phyloP scores from a whole-genome alignment of 2,113 vertebrate species.

The Oryzias celebensis region DNA sequence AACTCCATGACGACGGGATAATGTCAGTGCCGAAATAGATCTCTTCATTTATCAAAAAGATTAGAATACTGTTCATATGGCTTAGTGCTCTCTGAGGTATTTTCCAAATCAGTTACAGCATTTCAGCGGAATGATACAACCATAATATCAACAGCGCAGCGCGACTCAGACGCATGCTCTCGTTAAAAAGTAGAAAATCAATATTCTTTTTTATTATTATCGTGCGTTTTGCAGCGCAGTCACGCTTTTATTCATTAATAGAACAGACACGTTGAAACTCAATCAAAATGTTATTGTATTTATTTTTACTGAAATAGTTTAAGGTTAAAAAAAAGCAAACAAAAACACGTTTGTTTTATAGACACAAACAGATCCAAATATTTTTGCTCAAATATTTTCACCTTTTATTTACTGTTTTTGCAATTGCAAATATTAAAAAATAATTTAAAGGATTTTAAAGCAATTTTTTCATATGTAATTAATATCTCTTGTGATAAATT shows the following conservation, averaged over 20 bases:
- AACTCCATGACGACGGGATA: conserved; percentile 56
- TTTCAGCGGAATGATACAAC: conserved; percentile 67
- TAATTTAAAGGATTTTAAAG: too few relatives aligned
- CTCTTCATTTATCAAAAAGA: conserved; percentile 71
- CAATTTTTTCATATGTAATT: too few relatives aligned
- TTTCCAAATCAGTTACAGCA: conserved; percentile 70
- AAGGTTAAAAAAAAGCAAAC: not conserved
- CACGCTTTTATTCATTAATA: not conserved
- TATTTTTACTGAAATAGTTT: too few relatives aligned
- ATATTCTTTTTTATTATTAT: conserved; percentile 36
- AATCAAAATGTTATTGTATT: not conserved
- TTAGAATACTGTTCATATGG: conserved; percentile 68
- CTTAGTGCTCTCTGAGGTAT: conserved; percentile 53
- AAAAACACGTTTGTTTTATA: too few relatives aligned
- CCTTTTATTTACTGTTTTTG: too few relatives aligned
- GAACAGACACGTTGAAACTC: not conserved
- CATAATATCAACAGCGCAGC: conserved; percentile 65
- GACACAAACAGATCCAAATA: too few relatives aligned
- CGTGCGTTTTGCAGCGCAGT: conserved; percentile 4
- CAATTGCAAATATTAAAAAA: too few relatives aligned
- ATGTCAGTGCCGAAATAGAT: conserved; percentile 67
- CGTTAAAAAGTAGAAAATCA: conserved; percentile 40
- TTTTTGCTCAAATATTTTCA: too few relatives aligned
- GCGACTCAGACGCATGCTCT: conserved; percentile 38
- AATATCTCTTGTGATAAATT: too few relatives aligned